Evolutionary conservation across 2,113 vertebrate genomes (phyloP).

Genomic region (Nycticorax nycticorax): DNA sequence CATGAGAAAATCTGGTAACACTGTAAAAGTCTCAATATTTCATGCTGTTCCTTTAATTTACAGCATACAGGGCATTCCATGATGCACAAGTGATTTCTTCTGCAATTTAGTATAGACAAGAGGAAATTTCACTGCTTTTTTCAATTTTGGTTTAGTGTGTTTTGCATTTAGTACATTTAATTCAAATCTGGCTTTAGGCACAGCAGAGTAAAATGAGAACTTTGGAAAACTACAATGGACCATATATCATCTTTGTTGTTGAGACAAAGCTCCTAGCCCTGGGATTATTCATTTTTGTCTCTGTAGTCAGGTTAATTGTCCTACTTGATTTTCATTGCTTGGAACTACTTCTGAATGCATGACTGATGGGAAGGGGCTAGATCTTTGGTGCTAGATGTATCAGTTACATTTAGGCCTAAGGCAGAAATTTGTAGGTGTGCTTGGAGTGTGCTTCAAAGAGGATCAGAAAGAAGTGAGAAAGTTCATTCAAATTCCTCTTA

Average conservation of each 20-base stretch:
- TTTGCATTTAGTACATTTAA: neutral
- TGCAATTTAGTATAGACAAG: neutral
- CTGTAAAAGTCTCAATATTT: neutral
- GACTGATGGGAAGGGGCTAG: neutral
- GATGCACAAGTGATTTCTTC: neutral
- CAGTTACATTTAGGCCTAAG: neutral
- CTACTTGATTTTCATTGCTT: neutral
- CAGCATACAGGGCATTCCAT: neutral
- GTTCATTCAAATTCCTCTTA: neutral
- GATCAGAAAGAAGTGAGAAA: neutral
- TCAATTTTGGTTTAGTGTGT: neutral
- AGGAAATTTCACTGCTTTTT: neutral
- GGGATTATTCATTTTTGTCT: neutral
- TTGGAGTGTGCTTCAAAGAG: neutral
- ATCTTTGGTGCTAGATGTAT: neutral
- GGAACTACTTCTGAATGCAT: neutral
- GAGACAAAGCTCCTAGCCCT: neutral
- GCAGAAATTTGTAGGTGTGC: neutral
- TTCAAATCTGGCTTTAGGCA: neutral
- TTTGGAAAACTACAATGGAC: neutral
- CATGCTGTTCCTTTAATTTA: neutral
- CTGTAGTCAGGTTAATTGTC: neutral
- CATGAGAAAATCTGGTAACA: neutral
- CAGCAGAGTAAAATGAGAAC: neutral
- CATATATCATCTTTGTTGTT: rapidly evolving